Conservation (phyloP, 2,797 vertebrate species). For the Orientallactaga sibirica region DNA sequence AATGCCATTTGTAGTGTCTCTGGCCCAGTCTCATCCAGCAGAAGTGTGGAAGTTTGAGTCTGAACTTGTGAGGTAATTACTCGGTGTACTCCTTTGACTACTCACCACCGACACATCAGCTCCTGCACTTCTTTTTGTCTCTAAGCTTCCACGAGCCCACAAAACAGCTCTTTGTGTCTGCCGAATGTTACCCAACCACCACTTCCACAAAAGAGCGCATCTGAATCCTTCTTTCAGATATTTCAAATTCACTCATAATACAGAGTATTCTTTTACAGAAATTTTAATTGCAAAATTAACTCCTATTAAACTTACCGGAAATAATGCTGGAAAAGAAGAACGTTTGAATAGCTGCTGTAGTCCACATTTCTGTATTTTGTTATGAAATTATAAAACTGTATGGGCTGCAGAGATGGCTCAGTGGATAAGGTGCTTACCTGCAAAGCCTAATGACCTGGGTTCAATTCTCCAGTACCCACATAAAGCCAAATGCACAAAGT, state of each 20-base stretch:
- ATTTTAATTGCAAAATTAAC: constrained; percentile 18
- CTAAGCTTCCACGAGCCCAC: not conserved
- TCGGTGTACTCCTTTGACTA: not conserved
- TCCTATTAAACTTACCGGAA: not conserved
- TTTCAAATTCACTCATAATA: not conserved
- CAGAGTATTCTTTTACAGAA: not conserved
- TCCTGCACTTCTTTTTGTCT: not conserved
- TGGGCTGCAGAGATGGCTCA: too few relatives aligned
- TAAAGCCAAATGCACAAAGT: too few relatives aligned
- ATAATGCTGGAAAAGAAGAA: not conserved
- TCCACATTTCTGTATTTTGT: not conserved
- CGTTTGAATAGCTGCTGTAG: not conserved
- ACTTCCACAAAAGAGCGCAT: not conserved
- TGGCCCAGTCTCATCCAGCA: not conserved
- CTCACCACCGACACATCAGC: not conserved
- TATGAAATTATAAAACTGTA: not conserved
- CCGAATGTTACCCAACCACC: not conserved
- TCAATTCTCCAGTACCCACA: too few relatives aligned
- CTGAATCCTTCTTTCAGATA: not conserved
- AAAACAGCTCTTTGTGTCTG: not conserved
- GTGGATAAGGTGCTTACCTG: too few relatives aligned
- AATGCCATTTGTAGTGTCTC: not conserved
- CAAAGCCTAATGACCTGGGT: too few relatives aligned
- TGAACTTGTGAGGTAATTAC: not conserved
- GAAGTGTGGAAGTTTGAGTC: not conserved